Percentiles rank a stretch among this genome's conserved stretches.
These are phyloP conservation scores for Acanthiza pusilla DNA, from an alignment of 2,797 vertebrate genomes.

Conservation along the genomic window DNA sequence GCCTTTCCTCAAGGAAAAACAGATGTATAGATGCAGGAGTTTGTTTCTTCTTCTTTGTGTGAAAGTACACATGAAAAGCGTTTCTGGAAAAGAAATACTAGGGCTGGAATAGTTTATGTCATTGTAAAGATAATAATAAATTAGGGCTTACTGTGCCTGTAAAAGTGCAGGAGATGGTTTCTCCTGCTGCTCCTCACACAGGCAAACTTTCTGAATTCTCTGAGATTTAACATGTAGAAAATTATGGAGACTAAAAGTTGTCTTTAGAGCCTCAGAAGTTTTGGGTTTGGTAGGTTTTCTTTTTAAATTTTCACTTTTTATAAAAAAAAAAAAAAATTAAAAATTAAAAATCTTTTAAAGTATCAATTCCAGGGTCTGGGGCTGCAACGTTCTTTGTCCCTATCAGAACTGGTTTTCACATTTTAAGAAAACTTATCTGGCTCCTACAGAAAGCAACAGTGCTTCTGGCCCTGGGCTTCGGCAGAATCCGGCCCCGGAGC, in stretches of 20 bases:
- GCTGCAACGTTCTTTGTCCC: not conserved
- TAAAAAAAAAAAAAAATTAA: not conserved
- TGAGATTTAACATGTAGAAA: not conserved
- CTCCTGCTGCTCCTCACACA: not conserved
- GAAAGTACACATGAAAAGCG: slow-evolving; percentile 56
- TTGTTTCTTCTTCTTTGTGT: slow-evolving; percentile 60
- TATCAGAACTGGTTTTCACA: not conserved
- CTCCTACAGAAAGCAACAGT: not conserved
- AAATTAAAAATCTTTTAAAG: not conserved
- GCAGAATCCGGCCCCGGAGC: not conserved
- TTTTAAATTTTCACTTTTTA: not conserved
- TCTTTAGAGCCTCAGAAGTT: not conserved
- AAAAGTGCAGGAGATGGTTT: slow-evolving; percentile 19
- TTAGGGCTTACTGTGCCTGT: slow-evolving; percentile 33
- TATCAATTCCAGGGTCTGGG: not conserved
- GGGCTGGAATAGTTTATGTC: slow-evolving; percentile 63
- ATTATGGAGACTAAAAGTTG: not conserved
- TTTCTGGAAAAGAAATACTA: slow-evolving; percentile 68
- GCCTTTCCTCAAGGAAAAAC: slow-evolving; percentile 62
- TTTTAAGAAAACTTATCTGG: not conserved
- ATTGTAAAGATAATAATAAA: slow-evolving; percentile 60
- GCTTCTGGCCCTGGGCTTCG: not conserved
- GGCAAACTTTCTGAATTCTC: not conserved
- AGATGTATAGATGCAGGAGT: slow-evolving; percentile 63
- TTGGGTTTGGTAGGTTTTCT: not conserved